Evolutionary conservation across 2,888 invertebrate species (phyloP), one percentile per base, ranked within the genome.

Genomic region (Platyscelio sp.): DNA sequence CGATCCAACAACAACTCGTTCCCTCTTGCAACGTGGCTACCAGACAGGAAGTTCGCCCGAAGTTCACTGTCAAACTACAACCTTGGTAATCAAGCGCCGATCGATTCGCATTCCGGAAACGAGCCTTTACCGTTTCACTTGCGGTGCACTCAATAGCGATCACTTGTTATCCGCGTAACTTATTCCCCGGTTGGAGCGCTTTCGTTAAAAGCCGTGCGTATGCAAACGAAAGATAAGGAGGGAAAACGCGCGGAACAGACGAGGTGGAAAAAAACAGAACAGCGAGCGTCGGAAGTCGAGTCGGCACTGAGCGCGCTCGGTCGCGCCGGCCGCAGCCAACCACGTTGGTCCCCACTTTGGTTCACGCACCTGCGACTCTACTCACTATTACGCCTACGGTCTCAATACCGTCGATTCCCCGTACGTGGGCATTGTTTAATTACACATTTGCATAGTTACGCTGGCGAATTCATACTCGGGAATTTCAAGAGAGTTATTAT

Each of bases 211-310:
- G n/a, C n/a, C n/a, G n/a, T n/a, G n/a, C n/a, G n/a, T n/a, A n/a
- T n/a, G n/a, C n/a, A n/a, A n/a, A n/a, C n/a, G n/a, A n/a, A n/a
- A n/a, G n/a, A n/a, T n/a, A n/a, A n/a, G n/a, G n/a, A n/a, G n/a
- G 33, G 46, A 40, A 38, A 51, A 4, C 67, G 61, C 71, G 60
- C 33, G 49, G 60, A 72, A 54, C 56, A 33, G 54, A 60, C 46
- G 15, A 43, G 49, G 61, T 13, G 74, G 27, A 60, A 76, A 60
- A 80, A 46, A 75, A 38, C 65, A 54, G 71, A 71, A 74, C 86
- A 83, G 72, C 83, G 85, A 79, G 88, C 90, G 88, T 83, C 88
- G 90, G 89, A 87, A 87, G 91, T 88, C 89, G 89, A 87, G 89
- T 90, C 87, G 84, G 86, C 88, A 91, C 91, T 91, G 89, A 90